Evolutionary conservation across 1,140 invertebrate species (phyloP), one percentile per base, ranked within the genome.

Genomic region (Caenorhabditis latens): DNA sequence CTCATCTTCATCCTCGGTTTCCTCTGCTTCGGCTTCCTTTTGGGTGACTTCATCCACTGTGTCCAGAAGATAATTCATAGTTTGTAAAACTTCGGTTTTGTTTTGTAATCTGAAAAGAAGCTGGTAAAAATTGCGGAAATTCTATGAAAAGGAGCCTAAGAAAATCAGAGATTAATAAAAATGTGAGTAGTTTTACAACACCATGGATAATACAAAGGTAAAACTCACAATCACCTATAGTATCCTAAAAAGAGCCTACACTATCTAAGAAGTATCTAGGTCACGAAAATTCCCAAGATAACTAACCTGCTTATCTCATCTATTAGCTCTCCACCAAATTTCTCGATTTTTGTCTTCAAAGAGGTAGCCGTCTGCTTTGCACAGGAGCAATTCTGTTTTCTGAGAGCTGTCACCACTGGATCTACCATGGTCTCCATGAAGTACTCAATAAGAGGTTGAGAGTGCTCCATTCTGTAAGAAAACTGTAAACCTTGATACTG

Each of bases 351-450:
- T 2, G n/a, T 24, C 24, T 79, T 53, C 46, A 79, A 32, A 13
- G 46, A 4, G 3, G 14, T 8, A 1, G 46, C 43, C 0, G 24
- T 24, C 46, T 79, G n/a, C 21, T 79, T 40, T 50, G 71, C 32
- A 32, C 32, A 43, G n/a, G 11, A 4, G 1, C 40, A 9, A 5
- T 71, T 8, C 16, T 71, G 21, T 13, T 71, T 32, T 24, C n/a
- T 79, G 4, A 50, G 24, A 50, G 71, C 46, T 9, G 13, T 7
- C 9, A 50, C 43, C 1, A 79, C 71, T 4, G 71, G 71, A n/a
- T 79, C 71, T 42, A 79, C 71, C 71, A 79, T 50, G 4, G 11
- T 7, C n/a, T 50, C 24, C 46, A 50, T 50, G 40, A 79, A 79
- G 3, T 43, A 50, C 5, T 79, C 71, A 48, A 50, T 8, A 19